Percentiles rank a stretch among this genome's conserved stretches.
Conservation (phyloP, 1,140 invertebrate species). For the Cherax destructor region DNA sequence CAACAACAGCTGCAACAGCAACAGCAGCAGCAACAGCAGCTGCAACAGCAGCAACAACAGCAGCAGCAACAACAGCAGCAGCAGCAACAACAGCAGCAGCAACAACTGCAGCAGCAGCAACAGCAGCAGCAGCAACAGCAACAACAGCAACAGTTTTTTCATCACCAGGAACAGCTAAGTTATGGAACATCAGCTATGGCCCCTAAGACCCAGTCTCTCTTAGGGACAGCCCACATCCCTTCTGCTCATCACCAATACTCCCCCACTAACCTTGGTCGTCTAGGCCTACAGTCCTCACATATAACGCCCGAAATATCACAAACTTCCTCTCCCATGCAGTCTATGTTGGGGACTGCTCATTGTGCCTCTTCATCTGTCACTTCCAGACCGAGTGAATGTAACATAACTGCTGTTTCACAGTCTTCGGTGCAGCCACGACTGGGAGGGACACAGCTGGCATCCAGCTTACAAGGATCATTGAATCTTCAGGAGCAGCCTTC, state of each 20-base stretch:
- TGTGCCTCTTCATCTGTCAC: conserved; percentile 7
- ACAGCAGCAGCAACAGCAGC: background rate
- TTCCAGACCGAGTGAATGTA: background rate
- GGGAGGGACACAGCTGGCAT: conserved; percentile 17
- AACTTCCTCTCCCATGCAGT: conserved; percentile 41
- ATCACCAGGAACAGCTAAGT: conserved; percentile 1
- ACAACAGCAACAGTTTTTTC: background rate
- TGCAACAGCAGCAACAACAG: background rate
- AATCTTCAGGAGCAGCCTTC: conserved; percentile 3
- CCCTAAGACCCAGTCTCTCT: background rate
- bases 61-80: background rate
- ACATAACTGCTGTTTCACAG: background rate
- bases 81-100: background rate
- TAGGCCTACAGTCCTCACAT: background rate
- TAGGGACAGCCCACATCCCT: background rate
- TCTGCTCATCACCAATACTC: conserved; percentile 9
- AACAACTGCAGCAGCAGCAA: too few species aligned
- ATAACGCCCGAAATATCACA: conserved; percentile 27
- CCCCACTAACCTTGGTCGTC: background rate
- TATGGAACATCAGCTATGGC: background rate
- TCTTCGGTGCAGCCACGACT: background rate
- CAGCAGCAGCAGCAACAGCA: background rate
- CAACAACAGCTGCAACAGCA: background rate
- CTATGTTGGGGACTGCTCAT: conserved; percentile 22
- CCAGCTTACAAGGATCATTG: background rate